Evolutionary conservation across 2,888 invertebrate species (phyloP).

Genomic region (Eilema sororculum): DNA sequence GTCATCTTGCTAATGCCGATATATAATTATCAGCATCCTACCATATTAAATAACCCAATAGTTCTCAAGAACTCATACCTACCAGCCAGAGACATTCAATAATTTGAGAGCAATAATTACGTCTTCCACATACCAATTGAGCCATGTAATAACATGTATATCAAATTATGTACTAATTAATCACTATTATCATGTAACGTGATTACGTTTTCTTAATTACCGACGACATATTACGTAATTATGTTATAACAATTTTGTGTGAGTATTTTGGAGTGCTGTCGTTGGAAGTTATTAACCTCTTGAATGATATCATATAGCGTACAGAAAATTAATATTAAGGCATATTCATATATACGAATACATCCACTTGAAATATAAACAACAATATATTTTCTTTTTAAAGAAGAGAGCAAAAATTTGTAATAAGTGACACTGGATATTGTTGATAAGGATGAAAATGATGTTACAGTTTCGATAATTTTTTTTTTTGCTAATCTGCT

Average conservation of each 20-base stretch:
- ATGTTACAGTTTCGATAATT: too few relatives aligned
- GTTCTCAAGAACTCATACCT: conserved; percentile 9
- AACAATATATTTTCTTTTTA: neutral
- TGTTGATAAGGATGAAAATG: too few relatives aligned
- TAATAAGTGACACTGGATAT: too few relatives aligned
- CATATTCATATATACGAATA: neutral
- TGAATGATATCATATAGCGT: conserved; percentile 20
- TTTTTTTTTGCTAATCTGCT: too few relatives aligned
- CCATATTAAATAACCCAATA: neutral
- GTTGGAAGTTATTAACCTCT: conserved; percentile 29
- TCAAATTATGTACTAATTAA: conserved; percentile 46
- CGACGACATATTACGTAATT: conserved; percentile 38
- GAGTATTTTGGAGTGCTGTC: conserved; percentile 25
- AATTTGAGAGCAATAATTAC: conserved; percentile 25
- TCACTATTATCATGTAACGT: conserved; percentile 41
- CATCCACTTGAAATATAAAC: neutral
- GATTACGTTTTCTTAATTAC: conserved; percentile 47
- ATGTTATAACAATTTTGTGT: conserved; percentile 48
- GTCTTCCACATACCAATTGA: conserved; percentile 36
- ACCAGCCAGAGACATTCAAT: neutral
- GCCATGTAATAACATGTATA: conserved; percentile 34
- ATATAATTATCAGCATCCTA: neutral
- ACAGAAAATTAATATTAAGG: conserved; percentile 21
- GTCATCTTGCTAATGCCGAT: too few relatives aligned
- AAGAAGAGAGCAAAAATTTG: neutral